Evolutionary conservation across 2,888 invertebrate genomes (phyloP).

Genomic region (Bombylius major): DNA sequence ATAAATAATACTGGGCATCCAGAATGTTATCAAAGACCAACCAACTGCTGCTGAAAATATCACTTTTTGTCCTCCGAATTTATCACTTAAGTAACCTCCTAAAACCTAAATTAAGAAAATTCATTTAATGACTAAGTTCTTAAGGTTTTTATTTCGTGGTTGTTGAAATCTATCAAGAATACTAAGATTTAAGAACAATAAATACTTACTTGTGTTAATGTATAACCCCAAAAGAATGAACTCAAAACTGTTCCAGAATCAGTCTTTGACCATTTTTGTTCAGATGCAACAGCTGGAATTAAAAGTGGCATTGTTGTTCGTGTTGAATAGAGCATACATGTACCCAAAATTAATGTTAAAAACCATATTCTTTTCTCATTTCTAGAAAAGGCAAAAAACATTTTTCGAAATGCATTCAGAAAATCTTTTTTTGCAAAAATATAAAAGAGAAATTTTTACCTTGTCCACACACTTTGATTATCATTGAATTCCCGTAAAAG

Average conservation of each 20-base stretch:
- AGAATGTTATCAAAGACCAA: slow-evolving; percentile 43
- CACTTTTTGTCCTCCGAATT: slow-evolving; percentile 51
- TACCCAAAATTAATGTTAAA: slow-evolving; percentile 46
- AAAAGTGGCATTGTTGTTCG: slow-evolving; percentile 54
- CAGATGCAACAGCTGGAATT: slow-evolving; percentile 47
- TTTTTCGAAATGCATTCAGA: neutral
- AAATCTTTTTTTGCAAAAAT: neutral
- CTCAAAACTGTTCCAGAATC: slow-evolving; percentile 56
- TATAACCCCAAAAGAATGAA: slow-evolving; percentile 64
- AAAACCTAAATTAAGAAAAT: slow-evolving; percentile 26
- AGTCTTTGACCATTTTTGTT: slow-evolving; percentile 54
- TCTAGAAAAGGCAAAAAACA: slow-evolving; percentile 23
- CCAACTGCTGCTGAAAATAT: slow-evolving; percentile 48
- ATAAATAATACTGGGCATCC: slow-evolving; percentile 43
- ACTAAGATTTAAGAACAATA: no score
- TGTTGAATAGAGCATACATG: slow-evolving; percentile 51
- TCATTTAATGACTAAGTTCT: neutral
- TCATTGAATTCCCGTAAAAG: slow-evolving; percentile 35
- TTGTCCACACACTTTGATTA: slow-evolving; percentile 33
- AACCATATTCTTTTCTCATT: slow-evolving; percentile 47
- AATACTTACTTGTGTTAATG: slow-evolving; percentile 43
- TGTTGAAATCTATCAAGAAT: neutral
- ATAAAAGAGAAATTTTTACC: slow-evolving; percentile 18
- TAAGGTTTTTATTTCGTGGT: neutral
- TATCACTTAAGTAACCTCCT: slow-evolving; percentile 45